Percentiles rank a stretch among this genome's conserved stretches.
phyloP scores from a whole-genome alignment of 2,888 invertebrate genomes.

The Dorcus hopei region DNA sequence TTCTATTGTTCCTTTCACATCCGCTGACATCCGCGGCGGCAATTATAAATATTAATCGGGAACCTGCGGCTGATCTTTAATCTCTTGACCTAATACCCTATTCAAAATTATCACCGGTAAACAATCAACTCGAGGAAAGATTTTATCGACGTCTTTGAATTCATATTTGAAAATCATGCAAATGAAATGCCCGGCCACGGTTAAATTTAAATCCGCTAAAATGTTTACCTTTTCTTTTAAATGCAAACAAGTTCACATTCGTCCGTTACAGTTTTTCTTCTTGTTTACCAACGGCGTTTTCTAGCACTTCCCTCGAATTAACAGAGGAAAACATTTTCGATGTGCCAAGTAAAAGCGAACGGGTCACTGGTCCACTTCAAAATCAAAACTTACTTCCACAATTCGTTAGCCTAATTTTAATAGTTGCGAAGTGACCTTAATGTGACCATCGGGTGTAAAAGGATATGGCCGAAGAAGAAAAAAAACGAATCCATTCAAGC shows the following conservation, averaged over 20 bases:
- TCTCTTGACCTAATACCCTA: slow-evolving; percentile 40
- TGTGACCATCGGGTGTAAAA: slow-evolving; percentile 14
- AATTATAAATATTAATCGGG: slow-evolving; percentile 40
- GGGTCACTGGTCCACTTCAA: too few relatives aligned
- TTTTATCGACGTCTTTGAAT: background rate
- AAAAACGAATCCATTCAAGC: background rate
- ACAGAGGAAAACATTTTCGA: too few relatives aligned
- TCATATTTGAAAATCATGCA: background rate
- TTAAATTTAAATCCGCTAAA: background rate
- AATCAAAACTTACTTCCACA: slow-evolving; percentile 14
- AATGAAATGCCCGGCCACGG: background rate
- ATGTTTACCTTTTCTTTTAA: background rate
- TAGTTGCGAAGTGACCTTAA: slow-evolving; percentile 11
- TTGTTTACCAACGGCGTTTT: too few relatives aligned
- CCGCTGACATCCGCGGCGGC: slow-evolving; percentile 33
- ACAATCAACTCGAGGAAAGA: slow-evolving; percentile 1
- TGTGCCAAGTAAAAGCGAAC: too few relatives aligned
- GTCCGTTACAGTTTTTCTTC: background rate
- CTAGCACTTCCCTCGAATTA: too few relatives aligned
- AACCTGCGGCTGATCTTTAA: slow-evolving; percentile 40
- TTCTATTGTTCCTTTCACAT: slow-evolving; percentile 33
- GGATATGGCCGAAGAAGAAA: slow-evolving; percentile 3
- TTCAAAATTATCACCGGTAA: slow-evolving; percentile 22
- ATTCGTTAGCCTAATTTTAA: slow-evolving; percentile 13
- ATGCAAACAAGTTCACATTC: background rate